Conservation (phyloP, 2,888 invertebrate genomes). For the Nephrotoma guestfalica region DNA sequence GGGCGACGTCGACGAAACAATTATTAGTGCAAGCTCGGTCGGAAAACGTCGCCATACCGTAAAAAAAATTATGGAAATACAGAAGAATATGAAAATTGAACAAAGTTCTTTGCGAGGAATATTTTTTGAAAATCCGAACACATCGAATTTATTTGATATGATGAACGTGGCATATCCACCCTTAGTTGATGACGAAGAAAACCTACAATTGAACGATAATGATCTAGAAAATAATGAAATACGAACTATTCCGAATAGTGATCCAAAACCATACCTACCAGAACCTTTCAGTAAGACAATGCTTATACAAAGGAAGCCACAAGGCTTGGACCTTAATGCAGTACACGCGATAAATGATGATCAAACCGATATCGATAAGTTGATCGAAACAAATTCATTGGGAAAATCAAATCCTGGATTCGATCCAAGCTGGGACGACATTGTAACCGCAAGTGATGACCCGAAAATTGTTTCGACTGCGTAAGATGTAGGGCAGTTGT, state of each 20-base stretch:
- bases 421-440: background rate
- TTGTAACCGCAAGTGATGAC: background rate
- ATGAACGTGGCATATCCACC: background rate
- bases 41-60: background rate
- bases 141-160: background rate
- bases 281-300: background rate
- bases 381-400: background rate
- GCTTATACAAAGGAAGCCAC: background rate
- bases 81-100: background rate
- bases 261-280: background rate
- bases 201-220: background rate
- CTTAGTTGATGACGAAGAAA: background rate
- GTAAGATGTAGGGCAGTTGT: too few relatives aligned
- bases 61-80: background rate
- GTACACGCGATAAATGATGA: background rate
- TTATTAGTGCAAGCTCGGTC: background rate
- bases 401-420: background rate
- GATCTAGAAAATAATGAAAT: background rate
- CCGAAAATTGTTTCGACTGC: background rate
- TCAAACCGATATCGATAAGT: background rate
- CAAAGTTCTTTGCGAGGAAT: background rate
- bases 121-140: background rate
- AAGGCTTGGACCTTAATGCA: background rate
- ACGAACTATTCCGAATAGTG: background rate
- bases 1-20: constrained; percentile 22